phyloP scores from a whole-genome alignment of 1,140 invertebrate genomes.

The Drosophila pseudoobscura region DNA sequence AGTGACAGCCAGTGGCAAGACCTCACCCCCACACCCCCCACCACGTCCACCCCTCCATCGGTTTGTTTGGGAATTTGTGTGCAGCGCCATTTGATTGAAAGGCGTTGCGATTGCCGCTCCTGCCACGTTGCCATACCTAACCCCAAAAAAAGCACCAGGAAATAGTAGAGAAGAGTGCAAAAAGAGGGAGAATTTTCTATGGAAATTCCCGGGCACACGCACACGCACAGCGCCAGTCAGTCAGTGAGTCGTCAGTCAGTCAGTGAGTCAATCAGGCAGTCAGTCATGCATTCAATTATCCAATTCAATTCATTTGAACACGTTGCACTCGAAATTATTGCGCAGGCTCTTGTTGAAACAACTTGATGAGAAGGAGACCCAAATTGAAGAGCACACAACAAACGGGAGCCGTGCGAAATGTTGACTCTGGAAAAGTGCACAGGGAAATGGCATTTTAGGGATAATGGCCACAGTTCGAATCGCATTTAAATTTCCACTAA shows the following conservation, averaged over 20 bases:
- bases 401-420: not conserved
- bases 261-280: slow-evolving; percentile 34
- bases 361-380: slow-evolving; percentile 27
- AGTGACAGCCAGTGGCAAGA: slow-evolving; percentile 50
- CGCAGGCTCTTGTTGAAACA: slow-evolving; percentile 41
- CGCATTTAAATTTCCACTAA: not conserved
- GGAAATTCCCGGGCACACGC: slow-evolving; percentile 19
- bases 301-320: slow-evolving; percentile 57
- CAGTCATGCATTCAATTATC: slow-evolving; percentile 56
- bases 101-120: slow-evolving; percentile 55
- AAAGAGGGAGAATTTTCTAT: slow-evolving; percentile 12
- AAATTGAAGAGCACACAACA: slow-evolving; percentile 26
- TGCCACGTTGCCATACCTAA: slow-evolving; percentile 41
- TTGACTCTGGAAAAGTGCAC: not conserved
- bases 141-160: not conserved
- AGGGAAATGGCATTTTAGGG: not conserved
- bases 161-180: slow-evolving; percentile 4
- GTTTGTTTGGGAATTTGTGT: slow-evolving; percentile 64
- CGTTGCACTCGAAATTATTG: slow-evolving; percentile 53
- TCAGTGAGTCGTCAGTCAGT: slow-evolving; percentile 25
- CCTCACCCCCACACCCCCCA: too few species aligned
- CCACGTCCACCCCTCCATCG: too few species aligned
- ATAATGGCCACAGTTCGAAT: not conserved
- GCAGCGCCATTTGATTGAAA: slow-evolving; percentile 69
- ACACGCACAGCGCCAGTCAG: slow-evolving; percentile 22